A percentile compares a stretch with the other conserved stretches of the same genome.
Conservation (phyloP, 2,797 vertebrate genomes). For the Momotus momota region DNA sequence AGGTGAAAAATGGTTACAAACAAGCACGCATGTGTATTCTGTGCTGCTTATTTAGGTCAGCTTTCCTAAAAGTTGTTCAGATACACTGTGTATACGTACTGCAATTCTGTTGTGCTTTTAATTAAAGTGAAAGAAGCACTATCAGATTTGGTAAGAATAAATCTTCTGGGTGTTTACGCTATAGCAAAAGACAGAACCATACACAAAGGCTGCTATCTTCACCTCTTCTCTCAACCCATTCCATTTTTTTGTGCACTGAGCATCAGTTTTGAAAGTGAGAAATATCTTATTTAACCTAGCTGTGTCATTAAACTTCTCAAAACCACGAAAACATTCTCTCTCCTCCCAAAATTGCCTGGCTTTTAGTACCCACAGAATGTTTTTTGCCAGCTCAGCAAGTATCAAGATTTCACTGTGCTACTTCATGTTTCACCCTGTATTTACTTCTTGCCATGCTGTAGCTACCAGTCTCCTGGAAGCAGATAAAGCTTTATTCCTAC, state of each 20-base stretch:
- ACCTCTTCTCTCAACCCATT: not conserved
- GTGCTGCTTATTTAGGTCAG: not conserved
- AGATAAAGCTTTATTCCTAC: not conserved
- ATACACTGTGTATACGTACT: accelerated
- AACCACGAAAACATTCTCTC: not conserved
- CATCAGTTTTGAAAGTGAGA: not conserved
- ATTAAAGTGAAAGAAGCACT: not conserved
- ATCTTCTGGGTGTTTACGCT: not conserved
- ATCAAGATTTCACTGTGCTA: not conserved
- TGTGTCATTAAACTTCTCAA: not conserved
- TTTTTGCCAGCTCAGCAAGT: not conserved
- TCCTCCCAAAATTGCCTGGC: not conserved
- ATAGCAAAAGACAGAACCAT: not conserved
- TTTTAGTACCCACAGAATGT: not conserved
- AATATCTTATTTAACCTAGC: not conserved
- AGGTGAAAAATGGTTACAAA: not conserved
- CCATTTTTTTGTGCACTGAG: not conserved
- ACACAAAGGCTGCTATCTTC: not conserved
- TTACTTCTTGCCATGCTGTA: not conserved
- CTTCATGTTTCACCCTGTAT: not conserved
- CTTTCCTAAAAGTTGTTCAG: not conserved
- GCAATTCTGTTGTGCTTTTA: not conserved
- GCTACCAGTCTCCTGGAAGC: not conserved
- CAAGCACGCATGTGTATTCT: accelerated
- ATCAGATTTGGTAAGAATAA: not conserved